A percentile compares a stretch with the other conserved stretches of the same genome.
These are phyloP conservation scores for Prunella himalayana DNA, from an alignment of 2,113 vertebrate species.

Conservation along the genomic window DNA sequence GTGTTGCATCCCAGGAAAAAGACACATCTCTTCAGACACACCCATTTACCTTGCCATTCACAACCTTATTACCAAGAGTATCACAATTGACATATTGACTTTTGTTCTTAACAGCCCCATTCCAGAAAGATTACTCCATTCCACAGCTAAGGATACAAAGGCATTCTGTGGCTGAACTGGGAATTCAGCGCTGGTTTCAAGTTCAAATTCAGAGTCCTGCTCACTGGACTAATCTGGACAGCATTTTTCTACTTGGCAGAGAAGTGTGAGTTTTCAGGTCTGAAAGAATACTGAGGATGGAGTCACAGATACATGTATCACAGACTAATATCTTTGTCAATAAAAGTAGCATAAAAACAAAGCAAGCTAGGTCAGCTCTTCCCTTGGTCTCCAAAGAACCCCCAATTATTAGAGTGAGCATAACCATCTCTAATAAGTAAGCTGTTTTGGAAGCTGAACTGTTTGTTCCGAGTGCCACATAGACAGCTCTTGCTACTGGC, in stretches of 20 bases:
- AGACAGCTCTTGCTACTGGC: not conserved
- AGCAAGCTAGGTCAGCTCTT: conserved; percentile 3
- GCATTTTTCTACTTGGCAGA: not conserved
- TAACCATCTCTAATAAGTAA: not conserved
- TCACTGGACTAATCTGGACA: not conserved
- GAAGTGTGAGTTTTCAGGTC: not conserved
- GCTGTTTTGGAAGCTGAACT: not conserved
- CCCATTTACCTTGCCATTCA: not conserved
- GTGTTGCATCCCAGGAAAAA: not conserved
- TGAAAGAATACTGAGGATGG: not conserved
- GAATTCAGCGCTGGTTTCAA: not conserved
- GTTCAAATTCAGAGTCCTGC: not conserved
- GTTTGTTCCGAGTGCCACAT: not conserved
- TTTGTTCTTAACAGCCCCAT: not conserved
- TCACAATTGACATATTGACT: not conserved
- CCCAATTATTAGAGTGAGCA: not conserved
- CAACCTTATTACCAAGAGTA: not conserved
- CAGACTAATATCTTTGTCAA: not conserved
- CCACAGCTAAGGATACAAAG: not conserved
- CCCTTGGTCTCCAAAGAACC: not conserved
- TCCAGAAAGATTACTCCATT: not conserved
- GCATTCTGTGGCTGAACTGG: not conserved
- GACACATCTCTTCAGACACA: not conserved
- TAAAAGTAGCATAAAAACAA: not conserved
- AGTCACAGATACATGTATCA: not conserved